phyloP scores from a whole-genome alignment of 1,140 invertebrate species.

The Drosophila sproati region DNA sequence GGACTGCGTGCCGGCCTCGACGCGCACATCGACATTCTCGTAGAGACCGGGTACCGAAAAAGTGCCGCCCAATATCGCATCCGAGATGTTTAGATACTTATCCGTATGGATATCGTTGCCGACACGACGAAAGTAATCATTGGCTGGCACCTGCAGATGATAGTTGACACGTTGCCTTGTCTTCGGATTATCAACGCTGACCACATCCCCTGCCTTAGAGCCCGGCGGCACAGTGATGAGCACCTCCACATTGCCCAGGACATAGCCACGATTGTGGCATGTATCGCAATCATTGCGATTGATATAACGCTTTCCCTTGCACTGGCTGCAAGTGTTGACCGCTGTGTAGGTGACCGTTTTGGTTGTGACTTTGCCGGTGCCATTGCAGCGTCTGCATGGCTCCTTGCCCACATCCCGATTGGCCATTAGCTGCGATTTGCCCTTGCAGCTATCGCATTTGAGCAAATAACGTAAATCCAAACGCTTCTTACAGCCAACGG shows the following conservation, averaged over 20 bases:
- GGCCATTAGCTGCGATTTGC: constrained; percentile 67
- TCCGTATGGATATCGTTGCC: constrained; percentile 73
- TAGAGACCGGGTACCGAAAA: constrained; percentile 70
- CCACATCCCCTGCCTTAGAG: constrained; percentile 65
- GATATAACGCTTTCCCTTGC: constrained; percentile 70
- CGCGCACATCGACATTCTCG: constrained; percentile 63
- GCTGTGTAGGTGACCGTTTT: constrained; percentile 63
- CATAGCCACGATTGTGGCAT: constrained; percentile 67
- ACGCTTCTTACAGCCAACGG: constrained; percentile 72
- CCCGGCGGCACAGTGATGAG: constrained; percentile 64
- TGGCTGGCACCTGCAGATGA: constrained; percentile 56
- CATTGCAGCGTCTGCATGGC: constrained; percentile 76
- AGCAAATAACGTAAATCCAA: constrained; percentile 61
- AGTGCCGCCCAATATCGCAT: constrained; percentile 71
- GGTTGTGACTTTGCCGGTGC: constrained; percentile 58
- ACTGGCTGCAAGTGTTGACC: constrained; percentile 55
- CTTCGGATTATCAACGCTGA: constrained; percentile 66
- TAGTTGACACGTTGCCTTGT: constrained; percentile 67
- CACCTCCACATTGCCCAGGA: constrained; percentile 60
- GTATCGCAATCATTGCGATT: constrained; percentile 76
- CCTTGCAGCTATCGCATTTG: constrained; percentile 74
- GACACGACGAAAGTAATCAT: constrained; percentile 70
- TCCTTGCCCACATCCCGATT: constrained; percentile 65
- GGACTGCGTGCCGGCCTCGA: constrained; percentile 73
- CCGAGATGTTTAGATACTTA: constrained; percentile 65